A percentile compares a stretch with the other conserved stretches of the same genome.
phyloP scores from a whole-genome alignment of 2,888 invertebrate genomes.

The Xanthorhoe designata region DNA sequence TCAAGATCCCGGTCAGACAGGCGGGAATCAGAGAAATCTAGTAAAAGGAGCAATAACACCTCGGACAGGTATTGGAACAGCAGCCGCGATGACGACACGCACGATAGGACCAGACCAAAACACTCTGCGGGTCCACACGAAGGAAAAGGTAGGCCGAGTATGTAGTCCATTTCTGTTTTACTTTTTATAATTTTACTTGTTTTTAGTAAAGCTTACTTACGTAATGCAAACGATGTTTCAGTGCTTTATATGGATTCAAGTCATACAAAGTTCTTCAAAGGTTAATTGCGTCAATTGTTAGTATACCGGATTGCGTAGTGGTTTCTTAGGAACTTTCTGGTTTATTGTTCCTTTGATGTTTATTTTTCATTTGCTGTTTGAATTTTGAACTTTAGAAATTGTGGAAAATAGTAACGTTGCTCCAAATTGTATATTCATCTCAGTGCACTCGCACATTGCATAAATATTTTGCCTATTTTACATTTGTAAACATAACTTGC shows the following conservation, averaged over 20 bases:
- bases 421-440: not conserved
- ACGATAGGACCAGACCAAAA: constrained; percentile 72
- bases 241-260: not conserved
- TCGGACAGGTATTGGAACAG: constrained; percentile 77
- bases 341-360: not conserved
- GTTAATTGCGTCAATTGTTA: not conserved
- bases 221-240: not conserved
- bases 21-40: constrained; percentile 71
- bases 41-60: constrained; percentile 71
- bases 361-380: not conserved
- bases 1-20: constrained; percentile 75
- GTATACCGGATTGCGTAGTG: not conserved
- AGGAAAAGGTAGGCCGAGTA: constrained; percentile 63
- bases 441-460: too few species aligned
- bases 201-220: too few species aligned
- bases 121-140: constrained; percentile 65
- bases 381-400: too few species aligned
- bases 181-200: not conserved
- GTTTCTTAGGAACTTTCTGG: not conserved
- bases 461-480: too few species aligned
- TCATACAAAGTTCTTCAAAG: not conserved
- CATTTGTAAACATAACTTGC: too few species aligned
- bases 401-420: too few species aligned
- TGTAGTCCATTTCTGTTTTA: constrained; percentile 25
- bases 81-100: constrained; percentile 68